Conservation (phyloP, 2,797 vertebrate species). For the Alectoris magna region DNA sequence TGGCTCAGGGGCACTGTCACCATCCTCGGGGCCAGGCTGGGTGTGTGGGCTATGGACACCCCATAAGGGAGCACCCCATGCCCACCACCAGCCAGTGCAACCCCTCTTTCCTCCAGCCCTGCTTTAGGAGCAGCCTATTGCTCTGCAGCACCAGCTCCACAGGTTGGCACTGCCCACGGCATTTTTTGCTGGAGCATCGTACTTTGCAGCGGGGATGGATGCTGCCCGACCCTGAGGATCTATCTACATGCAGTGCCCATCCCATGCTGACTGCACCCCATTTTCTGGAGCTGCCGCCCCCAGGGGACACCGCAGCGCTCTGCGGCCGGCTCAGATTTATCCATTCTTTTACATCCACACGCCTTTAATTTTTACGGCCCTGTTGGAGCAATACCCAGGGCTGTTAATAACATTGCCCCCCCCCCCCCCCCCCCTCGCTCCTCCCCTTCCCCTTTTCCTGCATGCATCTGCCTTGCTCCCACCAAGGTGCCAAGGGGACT, state of each 20-base stretch:
- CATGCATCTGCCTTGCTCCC: neutral
- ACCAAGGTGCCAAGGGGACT: neutral
- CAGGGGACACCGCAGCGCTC: neutral
- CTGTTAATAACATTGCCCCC: slow-evolving; percentile 15
- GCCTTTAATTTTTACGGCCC: slow-evolving; percentile 67
- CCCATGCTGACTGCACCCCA: fast-evolving
- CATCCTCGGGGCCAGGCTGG: neutral
- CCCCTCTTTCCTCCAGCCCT: neutral
- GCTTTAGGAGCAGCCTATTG: neutral
- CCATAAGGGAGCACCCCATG: fast-evolving
- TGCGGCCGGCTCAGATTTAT: slow-evolving; percentile 47
- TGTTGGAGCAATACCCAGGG: slow-evolving; percentile 38
- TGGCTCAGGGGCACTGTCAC: fast-evolving
- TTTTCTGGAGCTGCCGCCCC: neutral
- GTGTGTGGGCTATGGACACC: neutral
- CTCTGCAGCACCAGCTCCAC: fast-evolving
- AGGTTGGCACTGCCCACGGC: neutral
- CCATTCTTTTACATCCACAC: slow-evolving; percentile 61
- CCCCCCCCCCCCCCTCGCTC: no score
- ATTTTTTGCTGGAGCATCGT: neutral
- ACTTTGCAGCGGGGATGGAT: fast-evolving
- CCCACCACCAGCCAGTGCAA: neutral
- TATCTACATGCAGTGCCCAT: fast-evolving
- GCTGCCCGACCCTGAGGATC: neutral
- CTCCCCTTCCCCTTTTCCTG: no score